These are phyloP conservation scores for Listronotus oregonensis DNA, from an alignment of 1,140 invertebrate species.

Conservation along the genomic window DNA sequence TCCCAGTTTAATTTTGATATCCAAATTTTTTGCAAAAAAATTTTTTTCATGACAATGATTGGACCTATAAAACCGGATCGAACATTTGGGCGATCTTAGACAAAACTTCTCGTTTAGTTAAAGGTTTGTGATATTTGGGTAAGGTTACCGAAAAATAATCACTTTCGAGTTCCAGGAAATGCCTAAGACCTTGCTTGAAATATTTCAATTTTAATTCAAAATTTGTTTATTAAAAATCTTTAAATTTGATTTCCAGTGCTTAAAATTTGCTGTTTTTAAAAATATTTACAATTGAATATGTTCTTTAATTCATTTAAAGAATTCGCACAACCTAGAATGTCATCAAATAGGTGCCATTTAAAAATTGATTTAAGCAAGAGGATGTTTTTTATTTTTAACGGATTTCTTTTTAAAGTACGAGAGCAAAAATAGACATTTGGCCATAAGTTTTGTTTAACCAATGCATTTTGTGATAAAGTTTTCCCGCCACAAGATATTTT, in stretches of 20 bases:
- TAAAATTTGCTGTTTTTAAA: slow-evolving; percentile 21
- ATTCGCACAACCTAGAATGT: slow-evolving; percentile 54
- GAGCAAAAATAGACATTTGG: no score
- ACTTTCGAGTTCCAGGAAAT: slow-evolving; percentile 34
- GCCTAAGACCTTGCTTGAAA: slow-evolving; percentile 27
- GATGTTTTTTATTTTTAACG: slow-evolving; percentile 48
- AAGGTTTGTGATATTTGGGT: no score
- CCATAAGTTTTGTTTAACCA: no score
- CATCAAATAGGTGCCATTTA: slow-evolving; percentile 57
- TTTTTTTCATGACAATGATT: slow-evolving; percentile 47
- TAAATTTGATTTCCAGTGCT: slow-evolving; percentile 47
- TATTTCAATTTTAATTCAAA: no score
- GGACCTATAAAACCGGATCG: slow-evolving; percentile 48
- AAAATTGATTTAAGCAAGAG: slow-evolving; percentile 41
- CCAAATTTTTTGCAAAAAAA: no score
- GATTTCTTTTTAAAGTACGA: slow-evolving; percentile 53
- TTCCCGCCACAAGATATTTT: slow-evolving; percentile 53
- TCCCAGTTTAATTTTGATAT: no score
- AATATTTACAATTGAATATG: slow-evolving; percentile 18
- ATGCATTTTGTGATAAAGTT: no score
- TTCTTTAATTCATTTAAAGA: slow-evolving; percentile 47
- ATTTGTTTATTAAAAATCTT: slow-evolving; percentile 54
- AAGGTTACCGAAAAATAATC: no score
- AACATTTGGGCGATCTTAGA: no score
- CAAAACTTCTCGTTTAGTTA: slow-evolving; percentile 40